Evolutionary conservation across 2,888 invertebrate genomes (phyloP).

Genomic region (Thalpophila matura): DNA sequence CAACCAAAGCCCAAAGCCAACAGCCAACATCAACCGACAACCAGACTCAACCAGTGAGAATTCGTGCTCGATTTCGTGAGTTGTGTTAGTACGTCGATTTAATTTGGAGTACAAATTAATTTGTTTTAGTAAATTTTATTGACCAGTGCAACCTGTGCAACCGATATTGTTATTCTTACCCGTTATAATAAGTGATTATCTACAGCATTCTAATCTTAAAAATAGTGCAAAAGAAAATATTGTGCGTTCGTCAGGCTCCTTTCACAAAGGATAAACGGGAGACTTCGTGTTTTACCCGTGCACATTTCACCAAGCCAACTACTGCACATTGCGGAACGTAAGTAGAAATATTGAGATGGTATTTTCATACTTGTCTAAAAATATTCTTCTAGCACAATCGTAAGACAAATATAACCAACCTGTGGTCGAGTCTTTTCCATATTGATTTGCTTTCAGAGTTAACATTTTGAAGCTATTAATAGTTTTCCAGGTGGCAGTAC

Average conservation of each 20-base stretch:
- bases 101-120: conserved; percentile 64
- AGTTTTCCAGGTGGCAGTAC: conserved; percentile 10
- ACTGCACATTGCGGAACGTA: conserved; percentile 69
- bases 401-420: neutral
- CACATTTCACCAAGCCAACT: conserved; percentile 70
- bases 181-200: conserved; percentile 50
- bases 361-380: neutral
- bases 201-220: conserved; percentile 30
- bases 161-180: conserved; percentile 55
- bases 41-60: conserved; percentile 64
- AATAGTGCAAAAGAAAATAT: conserved; percentile 63
- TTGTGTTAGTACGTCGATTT: conserved; percentile 67
- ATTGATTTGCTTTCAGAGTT: conserved; percentile 16
- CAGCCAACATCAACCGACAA: conserved; percentile 64
- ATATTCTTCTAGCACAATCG: neutral
- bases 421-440: neutral
- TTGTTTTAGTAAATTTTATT: conserved; percentile 73
- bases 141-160: conserved; percentile 71
- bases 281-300: conserved; percentile 67
- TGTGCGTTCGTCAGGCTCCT: conserved; percentile 74
- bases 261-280: conserved; percentile 85
- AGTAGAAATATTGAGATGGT: conserved; percentile 59
- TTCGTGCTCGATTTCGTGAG: conserved; percentile 74
- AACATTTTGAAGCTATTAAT: conserved; percentile 21
- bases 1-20: too few relatives aligned